phyloP scores from a whole-genome alignment of 2,888 invertebrate species.

The Branchipolynoe longqiensis region DNA sequence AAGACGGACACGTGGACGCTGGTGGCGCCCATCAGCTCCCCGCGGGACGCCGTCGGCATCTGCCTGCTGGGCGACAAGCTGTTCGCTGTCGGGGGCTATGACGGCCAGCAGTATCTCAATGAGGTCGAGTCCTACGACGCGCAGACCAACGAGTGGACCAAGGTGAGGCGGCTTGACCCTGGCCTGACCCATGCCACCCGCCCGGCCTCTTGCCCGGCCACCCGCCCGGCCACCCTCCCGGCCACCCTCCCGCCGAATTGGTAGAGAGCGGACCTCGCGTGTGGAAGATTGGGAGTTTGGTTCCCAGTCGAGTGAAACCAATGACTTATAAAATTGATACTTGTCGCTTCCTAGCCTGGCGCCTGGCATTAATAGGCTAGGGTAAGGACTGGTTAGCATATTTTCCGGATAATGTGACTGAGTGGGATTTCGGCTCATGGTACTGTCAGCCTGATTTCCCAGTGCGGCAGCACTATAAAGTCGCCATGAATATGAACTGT shows the following conservation, averaged over 20 bases:
- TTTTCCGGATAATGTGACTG: no score
- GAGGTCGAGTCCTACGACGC: slow-evolving; percentile 93
- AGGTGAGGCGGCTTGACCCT: slow-evolving; percentile 79
- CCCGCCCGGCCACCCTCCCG: neutral
- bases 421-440: no score
- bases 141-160: slow-evolving; percentile 83
- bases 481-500: no score
- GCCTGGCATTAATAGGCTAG: no score
- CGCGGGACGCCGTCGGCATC: slow-evolving; percentile 93
- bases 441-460: no score
- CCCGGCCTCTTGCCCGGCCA: neutral
- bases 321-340: no score
- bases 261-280: no score
- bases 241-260: neutral
- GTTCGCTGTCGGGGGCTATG: slow-evolving; percentile 94
- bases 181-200: neutral
- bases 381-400: no score
- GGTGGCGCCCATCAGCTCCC: slow-evolving; percentile 90
- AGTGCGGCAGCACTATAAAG: no score
- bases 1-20: slow-evolving; percentile 93
- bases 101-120: slow-evolving; percentile 92
- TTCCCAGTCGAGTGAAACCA: no score
- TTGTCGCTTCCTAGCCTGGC: no score
- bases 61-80: slow-evolving; percentile 91
- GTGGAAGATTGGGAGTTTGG: no score